Conservation (phyloP, 2,888 invertebrate genomes). For the Leptogaster cylindrica region DNA sequence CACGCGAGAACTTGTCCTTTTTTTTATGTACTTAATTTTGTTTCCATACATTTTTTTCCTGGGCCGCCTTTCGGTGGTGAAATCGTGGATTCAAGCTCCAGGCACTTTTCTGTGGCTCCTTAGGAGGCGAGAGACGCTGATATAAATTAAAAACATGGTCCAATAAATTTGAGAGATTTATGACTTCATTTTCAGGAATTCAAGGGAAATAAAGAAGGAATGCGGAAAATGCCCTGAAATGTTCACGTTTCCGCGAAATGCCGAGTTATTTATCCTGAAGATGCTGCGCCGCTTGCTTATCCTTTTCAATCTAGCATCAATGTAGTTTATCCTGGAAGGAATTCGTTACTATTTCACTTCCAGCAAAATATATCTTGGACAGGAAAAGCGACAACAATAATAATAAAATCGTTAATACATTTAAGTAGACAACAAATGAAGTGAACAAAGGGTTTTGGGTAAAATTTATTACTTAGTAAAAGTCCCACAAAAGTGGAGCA, state of each 20-base stretch:
- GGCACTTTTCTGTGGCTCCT: conserved; percentile 28
- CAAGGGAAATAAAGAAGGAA: conserved; percentile 34
- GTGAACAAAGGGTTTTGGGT: conserved; percentile 1
- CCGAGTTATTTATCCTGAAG: conserved; percentile 26
- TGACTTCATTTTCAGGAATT: conserved; percentile 47
- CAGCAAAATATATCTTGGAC: conserved; percentile 19
- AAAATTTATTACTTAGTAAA: background rate
- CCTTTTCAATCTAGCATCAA: background rate
- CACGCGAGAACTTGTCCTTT: background rate
- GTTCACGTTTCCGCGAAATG: conserved; percentile 22
- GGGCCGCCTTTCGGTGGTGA: too few species aligned
- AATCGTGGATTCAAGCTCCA: too few species aligned
- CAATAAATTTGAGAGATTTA: conserved; percentile 52
- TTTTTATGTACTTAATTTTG: background rate
- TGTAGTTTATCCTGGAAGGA: background rate
- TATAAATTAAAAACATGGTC: conserved; percentile 52
- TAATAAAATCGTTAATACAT: conserved; percentile 33
- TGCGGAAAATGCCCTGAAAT: conserved; percentile 20
- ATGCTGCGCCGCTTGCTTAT: background rate
- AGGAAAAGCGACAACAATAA: too few species aligned
- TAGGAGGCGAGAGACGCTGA: conserved; percentile 47
- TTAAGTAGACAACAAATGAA: conserved; percentile 32
- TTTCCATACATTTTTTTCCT: background rate
- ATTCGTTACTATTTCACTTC: background rate
- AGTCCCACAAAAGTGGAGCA: background rate